phyloP scores from a whole-genome alignment of 2,113 vertebrate species.

The Symphodus melops region DNA sequence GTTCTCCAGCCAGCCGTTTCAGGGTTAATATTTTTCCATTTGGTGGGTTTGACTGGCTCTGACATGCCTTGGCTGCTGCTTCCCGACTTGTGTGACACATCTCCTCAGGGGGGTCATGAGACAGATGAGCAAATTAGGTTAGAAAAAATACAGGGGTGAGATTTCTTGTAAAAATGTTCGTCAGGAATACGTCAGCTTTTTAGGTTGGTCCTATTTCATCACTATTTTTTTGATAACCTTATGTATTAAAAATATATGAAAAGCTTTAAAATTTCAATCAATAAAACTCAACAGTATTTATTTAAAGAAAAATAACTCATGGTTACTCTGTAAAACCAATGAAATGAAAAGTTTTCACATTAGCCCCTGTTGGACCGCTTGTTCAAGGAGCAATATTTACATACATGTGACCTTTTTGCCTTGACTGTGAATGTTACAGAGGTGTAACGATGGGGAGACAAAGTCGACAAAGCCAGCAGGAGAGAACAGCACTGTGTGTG shows the following conservation, averaged over 20 bases:
- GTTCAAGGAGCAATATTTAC: no score
- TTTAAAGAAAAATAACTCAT: no score
- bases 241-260: neutral
- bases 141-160: constrained; percentile 16
- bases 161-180: constrained; percentile 12
- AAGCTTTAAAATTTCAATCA: neutral
- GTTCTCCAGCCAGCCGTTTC: constrained; percentile 46
- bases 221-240: constrained; percentile 7
- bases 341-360: neutral
- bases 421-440: no score
- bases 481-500: no score
- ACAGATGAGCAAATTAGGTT: constrained; percentile 48
- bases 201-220: constrained; percentile 2
- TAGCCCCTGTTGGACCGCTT: neutral
- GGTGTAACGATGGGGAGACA: no score
- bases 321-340: neutral
- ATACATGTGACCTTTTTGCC: no score
- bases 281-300: no score
- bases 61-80: constrained; percentile 66
- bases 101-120: constrained; percentile 36
- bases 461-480: no score
- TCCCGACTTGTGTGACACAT: constrained; percentile 44
- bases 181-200: neutral
- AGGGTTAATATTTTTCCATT: constrained; percentile 74
- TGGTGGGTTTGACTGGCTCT: constrained; percentile 65